Conservation (phyloP, 2,113 vertebrate genomes). For the Mugil cephalus region DNA sequence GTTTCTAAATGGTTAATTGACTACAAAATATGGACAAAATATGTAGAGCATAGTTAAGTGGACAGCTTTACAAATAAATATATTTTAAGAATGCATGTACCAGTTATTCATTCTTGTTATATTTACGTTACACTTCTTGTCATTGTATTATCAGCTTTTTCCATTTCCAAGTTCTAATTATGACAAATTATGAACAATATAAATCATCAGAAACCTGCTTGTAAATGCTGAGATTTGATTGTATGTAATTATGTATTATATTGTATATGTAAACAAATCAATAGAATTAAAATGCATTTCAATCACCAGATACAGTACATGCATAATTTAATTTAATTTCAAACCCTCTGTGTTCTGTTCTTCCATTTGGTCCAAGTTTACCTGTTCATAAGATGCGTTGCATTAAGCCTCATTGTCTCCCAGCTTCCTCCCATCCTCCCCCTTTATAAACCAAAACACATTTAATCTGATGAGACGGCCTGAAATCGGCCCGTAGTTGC, state of each 20-base stretch:
- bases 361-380: neutral
- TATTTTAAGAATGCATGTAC: neutral
- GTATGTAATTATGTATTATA: neutral
- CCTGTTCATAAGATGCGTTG: neutral
- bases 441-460: constrained; percentile 39
- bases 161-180: neutral
- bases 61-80: neutral
- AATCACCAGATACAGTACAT: neutral
- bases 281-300: constrained; percentile 30
- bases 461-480: constrained; percentile 52
- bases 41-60: neutral
- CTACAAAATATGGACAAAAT: too few species aligned
- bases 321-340: neutral
- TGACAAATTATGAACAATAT: neutral
- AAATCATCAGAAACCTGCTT: constrained; percentile 12
- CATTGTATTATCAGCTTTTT: neutral
- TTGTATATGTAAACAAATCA: neutral
- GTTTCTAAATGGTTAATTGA: neutral
- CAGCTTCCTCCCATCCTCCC: neutral
- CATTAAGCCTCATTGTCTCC: neutral
- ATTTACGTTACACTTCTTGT: neutral
- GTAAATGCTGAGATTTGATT: constrained; percentile 33
- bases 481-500: constrained; percentile 57
- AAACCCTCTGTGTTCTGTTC: neutral
- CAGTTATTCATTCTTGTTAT: constrained; percentile 8